Evolutionary conservation across 2,113 vertebrate genomes (phyloP).

Genomic region (Kryptolebias marmoratus): DNA sequence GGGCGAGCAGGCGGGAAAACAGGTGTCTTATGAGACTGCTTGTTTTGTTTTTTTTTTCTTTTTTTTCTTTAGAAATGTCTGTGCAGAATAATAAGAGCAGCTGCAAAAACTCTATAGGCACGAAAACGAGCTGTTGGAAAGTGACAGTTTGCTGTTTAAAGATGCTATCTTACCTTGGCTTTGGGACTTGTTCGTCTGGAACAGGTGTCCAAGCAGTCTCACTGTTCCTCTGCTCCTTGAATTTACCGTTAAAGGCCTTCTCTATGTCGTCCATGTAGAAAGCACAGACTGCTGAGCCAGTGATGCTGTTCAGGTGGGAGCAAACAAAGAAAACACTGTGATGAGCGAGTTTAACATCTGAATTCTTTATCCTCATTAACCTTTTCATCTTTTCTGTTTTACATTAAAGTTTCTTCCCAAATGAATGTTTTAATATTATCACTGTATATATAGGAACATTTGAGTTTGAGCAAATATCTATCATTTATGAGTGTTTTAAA

Average conservation of each 20-base stretch:
- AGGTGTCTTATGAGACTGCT: conserved; percentile 43
- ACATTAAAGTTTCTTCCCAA: too few species aligned
- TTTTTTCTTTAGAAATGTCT: conserved; percentile 9
- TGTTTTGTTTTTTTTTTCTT: conserved; percentile 7
- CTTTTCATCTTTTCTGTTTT: too few species aligned
- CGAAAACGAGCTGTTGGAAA: conserved; percentile 17
- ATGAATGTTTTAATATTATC: too few species aligned
- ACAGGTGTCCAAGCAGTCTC: conserved; percentile 89
- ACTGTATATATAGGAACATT: too few species aligned
- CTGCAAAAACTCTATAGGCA: conserved; percentile 25
- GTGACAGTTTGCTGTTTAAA: conserved; percentile 44
- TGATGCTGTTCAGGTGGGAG: conserved; percentile 83
- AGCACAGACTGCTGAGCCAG: conserved; percentile 92
- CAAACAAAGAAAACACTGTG: background rate
- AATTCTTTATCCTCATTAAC: background rate
- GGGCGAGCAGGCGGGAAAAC: conserved; percentile 33
- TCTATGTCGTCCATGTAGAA: conserved; percentile 98
- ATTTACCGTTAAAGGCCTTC: conserved; percentile 88
- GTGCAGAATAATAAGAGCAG: conserved; percentile 50
- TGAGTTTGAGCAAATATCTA: too few species aligned
- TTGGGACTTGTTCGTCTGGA: conserved; percentile 90
- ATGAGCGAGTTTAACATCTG: background rate
- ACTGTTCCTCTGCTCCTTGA: conserved; percentile 90
- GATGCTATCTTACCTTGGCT: conserved; percentile 83
- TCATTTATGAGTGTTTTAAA: too few species aligned